Base-by-base conservation (phyloP, 2,888 invertebrate species). In the Philaethria dido region DNA sequence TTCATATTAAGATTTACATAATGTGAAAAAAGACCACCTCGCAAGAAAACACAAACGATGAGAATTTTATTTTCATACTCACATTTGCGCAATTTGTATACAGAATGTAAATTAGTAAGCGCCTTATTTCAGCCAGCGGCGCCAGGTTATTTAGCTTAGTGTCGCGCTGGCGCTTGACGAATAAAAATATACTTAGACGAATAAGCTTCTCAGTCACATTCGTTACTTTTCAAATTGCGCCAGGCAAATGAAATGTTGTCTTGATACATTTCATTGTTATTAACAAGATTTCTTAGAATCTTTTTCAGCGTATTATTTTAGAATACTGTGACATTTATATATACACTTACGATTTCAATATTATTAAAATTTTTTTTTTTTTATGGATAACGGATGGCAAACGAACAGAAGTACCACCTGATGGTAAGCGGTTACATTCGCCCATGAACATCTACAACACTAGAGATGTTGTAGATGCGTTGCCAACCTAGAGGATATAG, bases 31-130 rank as follows among this genome's bases (percentile, higher is more conserved):
- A 86, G 82, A 85, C 84, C 85, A 79, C 83, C 64, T 80, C 82
- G 75, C 83, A 85, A 87, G 87, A 84, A 87, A 87, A 88, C 86
- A 89, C 86, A 88, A 88, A 85, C 84, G 86, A 82, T 82, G 86
- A 82, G 79, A 88, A 88, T 90, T 89, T 89, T 88, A 90, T 89
- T 91, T 89, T 88, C 86, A 88, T 89, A 82, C 85, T 85, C 88
- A 87, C 88, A 88, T 90, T 90, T 85, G 86, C 81, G 83, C 88
- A 89, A 89, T 89, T 90, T 89, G 89, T 90, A 89, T 89, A 89
- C 89, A 83, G 86, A 90, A 91, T 91, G 89, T 89, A 92, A 91
- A 92, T 90, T 90, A 89, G 88, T 86, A 87, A 84, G 88, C 80
- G 82, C 83, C 89, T 90, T 89, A 89, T 89, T 90, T 86, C 84